Conservation (phyloP, 2,113 vertebrate genomes). For the Pseudopipra pipra region DNA sequence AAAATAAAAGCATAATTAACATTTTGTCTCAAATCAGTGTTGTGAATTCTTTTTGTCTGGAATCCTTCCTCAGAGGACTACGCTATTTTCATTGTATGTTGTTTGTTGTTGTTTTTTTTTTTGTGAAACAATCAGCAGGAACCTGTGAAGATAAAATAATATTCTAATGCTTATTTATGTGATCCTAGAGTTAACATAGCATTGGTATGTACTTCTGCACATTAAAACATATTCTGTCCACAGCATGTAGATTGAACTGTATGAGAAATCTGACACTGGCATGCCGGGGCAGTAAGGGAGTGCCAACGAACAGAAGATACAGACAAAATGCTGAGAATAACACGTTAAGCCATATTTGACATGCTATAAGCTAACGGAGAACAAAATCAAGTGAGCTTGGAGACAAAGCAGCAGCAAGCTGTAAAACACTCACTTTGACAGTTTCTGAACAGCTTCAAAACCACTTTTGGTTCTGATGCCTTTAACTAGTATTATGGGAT, state of each 20-base stretch:
- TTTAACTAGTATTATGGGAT: background rate
- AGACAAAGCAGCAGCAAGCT: background rate
- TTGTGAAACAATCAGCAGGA: background rate
- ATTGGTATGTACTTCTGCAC: background rate
- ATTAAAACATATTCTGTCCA: background rate
- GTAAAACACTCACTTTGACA: background rate
- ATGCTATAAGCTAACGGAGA: background rate
- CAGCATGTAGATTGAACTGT: background rate
- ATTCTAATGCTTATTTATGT: background rate
- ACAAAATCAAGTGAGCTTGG: background rate
- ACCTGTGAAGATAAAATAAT: background rate
- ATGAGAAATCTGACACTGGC: background rate
- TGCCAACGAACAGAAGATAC: background rate
- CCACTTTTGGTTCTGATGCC: background rate
- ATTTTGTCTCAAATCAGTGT: background rate
- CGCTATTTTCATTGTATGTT: background rate
- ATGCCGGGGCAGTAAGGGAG: background rate
- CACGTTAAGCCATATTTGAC: background rate
- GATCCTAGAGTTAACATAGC: background rate
- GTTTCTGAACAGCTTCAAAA: background rate
- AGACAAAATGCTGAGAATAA: background rate
- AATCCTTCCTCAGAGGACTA: background rate
- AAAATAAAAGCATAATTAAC: background rate
- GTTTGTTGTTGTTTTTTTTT: background rate
- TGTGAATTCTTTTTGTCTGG: background rate